A percentile compares a stretch with the other conserved stretches of the same genome.
These are phyloP conservation scores for Thymelicus acteon DNA, from an alignment of 2,888 invertebrate genomes.

Conservation along the genomic window DNA sequence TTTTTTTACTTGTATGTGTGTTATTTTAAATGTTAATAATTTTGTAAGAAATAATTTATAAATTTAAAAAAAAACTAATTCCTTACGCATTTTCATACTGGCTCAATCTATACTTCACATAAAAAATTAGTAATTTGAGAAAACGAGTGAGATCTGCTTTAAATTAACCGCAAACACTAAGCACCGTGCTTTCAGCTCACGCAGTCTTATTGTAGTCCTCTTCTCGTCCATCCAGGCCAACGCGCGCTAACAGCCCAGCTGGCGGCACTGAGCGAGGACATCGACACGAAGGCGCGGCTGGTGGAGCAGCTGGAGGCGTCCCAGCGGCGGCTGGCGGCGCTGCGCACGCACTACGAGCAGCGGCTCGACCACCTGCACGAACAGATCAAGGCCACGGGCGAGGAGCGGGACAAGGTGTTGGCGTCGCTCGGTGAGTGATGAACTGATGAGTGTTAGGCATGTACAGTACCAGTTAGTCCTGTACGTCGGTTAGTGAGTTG, in stretches of 20 bases:
- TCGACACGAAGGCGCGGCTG: slow-evolving; percentile 96
- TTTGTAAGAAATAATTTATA: too few species aligned
- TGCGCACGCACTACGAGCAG: slow-evolving; percentile 96
- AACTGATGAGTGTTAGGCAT: too few species aligned
- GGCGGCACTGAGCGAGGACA: slow-evolving; percentile 95
- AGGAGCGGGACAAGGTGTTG: slow-evolving; percentile 95
- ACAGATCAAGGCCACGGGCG: slow-evolving; percentile 94
- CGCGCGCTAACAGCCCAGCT: slow-evolving; percentile 91
- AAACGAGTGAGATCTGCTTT: too few species aligned
- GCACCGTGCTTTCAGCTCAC: too few species aligned
- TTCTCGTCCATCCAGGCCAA: slow-evolving; percentile 57
- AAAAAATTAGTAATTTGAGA: too few species aligned
- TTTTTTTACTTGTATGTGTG: not conserved
- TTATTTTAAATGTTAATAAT: not conserved
- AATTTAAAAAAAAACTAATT: too few species aligned
- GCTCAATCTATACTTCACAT: too few species aligned
- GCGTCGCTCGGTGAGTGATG: slow-evolving; percentile 78
- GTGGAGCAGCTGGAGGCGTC: slow-evolving; percentile 97
- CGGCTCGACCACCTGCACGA: slow-evolving; percentile 93
- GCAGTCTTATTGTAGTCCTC: too few species aligned
- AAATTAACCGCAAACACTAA: too few species aligned
- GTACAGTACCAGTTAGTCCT: too few species aligned
- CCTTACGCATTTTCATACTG: too few species aligned
- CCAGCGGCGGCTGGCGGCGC: slow-evolving; percentile 92
- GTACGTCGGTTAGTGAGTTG: too few species aligned